Evolutionary conservation across 1,140 invertebrate species (phyloP), one percentile per base, ranked within the genome.

Genomic region (Drosophila neocordata): DNA sequence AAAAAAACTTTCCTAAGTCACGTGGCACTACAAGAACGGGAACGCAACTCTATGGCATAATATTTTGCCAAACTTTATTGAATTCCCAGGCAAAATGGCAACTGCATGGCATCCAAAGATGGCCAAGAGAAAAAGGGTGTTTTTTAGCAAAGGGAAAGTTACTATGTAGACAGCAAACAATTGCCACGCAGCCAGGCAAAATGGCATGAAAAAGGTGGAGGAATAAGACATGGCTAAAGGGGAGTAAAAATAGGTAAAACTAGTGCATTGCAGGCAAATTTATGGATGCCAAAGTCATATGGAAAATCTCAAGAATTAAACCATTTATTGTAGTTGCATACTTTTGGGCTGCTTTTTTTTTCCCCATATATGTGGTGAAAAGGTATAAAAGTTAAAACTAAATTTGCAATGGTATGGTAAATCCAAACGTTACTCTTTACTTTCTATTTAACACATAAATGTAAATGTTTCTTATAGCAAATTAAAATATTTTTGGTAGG

Each of bases 21-120:
- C 82, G 82, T 85, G 78, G 63, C 44, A 59, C 24, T 69, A 69
- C 66, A 67, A 71, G 87, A 76, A 62, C 35, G 35, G 13, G 27
- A 15, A 58, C 20, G 66, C 69, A 65, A 62, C 73, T 87, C 73
- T 52, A 69, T 69, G 79, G 75, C 71, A 87, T 82, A 85, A 87
- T 87, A 87, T 87, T 88, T 87, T 79, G 82, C 71, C 78, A 88
- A 87, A 87, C 82, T 87, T 87, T 87, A 87, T 87, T 87, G 82
- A 87, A 87, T 87, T 87, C 82, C 75, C 82, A 51, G 68, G 64
- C 66, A 69, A 77, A 85, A 84, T 85, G 15, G 15, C 8, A 48
- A 48, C 81, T 88, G 83, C 75, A 73, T 79, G 68, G 68, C 70
- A 81, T 71, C 74, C 74, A 53, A 44, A 62, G 7, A 31, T 9